Base-by-base conservation (phyloP, 2,797 vertebrate species). In the Thaleichthys pacificus region DNA sequence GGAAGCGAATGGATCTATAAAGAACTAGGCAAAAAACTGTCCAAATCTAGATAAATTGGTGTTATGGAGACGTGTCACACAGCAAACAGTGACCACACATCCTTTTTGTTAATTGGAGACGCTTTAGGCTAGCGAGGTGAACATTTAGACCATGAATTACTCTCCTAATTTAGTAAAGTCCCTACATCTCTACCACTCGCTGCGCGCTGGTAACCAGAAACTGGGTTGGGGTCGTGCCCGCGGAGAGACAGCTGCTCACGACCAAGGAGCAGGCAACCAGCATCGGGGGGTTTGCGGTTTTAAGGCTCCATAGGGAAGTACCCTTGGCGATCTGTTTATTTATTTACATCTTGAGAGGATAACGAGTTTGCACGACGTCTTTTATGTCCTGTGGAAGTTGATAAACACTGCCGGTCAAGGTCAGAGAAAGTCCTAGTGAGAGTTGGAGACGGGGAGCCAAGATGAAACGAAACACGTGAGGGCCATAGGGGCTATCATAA, bases 241-340 rank as follows among this genome's bases (percentile, higher is more conserved):
- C 24, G 14, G 84, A 80, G 82, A 80, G 77, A 80, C 91, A 90
- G 90, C 91, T 91, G 90, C 76, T 42, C 38, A n/a, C 32, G 28
- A n/a, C 61, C 49, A 21, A 47, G 51, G 70, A 56, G 19, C 61
- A 42, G 26, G 76, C 51, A 17, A 66, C 74, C 66, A 61, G 78
- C 74, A 56, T 74, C 69, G 12, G 47, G 79, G 22, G 70, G 49
- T 72, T 28, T 71, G 72, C 66, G 12, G 9, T 79, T 80, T 65
- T 68, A 24, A 76, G 72, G 72, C 80, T 77, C 78, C 8, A 71
- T 19, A n/a, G 80, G 80, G 83, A 86, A 77, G 77, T 71, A 69
- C 76, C 80, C 3, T 22, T 57, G 28, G 84, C 2, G 82, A 22
- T 1, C 6, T 3, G 83, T 90, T 90, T 90, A 77, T 92, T 91